phyloP scores from a whole-genome alignment of 2,113 vertebrate genomes.

The Rutilus rutilus region DNA sequence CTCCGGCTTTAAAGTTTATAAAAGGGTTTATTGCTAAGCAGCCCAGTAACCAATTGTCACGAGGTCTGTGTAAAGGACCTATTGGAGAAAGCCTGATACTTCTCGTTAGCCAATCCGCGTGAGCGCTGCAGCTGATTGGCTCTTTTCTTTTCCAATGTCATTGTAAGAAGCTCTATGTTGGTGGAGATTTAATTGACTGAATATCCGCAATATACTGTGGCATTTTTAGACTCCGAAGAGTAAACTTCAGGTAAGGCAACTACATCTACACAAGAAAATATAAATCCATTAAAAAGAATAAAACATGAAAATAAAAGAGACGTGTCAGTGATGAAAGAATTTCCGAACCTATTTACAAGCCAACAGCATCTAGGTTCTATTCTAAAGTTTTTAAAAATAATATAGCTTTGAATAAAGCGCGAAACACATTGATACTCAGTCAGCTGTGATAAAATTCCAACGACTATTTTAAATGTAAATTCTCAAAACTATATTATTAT shows the following conservation, averaged over 20 bases:
- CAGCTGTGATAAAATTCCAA: not conserved
- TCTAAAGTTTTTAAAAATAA: not conserved
- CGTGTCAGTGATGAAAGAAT: not conserved
- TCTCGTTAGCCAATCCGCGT: constrained; percentile 25
- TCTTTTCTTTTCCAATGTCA: not conserved
- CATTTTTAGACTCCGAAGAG: not conserved
- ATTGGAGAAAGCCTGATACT: not conserved
- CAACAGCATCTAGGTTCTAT: too few relatives aligned
- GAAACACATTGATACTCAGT: not conserved
- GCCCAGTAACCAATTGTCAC: constrained; percentile 34
- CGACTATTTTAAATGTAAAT: not conserved
- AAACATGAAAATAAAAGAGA: not conserved
- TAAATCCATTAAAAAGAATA: not conserved
- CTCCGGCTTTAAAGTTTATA: not conserved
- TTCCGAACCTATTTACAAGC: not conserved
- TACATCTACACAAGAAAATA: not conserved
- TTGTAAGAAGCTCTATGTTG: not conserved
- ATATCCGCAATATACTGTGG: too few relatives aligned
- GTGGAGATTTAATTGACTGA: not conserved
- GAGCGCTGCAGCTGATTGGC: constrained; percentile 35
- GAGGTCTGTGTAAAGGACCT: not conserved
- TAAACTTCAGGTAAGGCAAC: not conserved
- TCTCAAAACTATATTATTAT: not conserved
- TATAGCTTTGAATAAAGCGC: not conserved
- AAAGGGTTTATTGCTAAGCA: not conserved